A percentile compares a stretch with the other conserved stretches of the same genome.
Conservation (phyloP, 35 echinoderm and acorn worm species). For the Apostichopus californicus region DNA sequence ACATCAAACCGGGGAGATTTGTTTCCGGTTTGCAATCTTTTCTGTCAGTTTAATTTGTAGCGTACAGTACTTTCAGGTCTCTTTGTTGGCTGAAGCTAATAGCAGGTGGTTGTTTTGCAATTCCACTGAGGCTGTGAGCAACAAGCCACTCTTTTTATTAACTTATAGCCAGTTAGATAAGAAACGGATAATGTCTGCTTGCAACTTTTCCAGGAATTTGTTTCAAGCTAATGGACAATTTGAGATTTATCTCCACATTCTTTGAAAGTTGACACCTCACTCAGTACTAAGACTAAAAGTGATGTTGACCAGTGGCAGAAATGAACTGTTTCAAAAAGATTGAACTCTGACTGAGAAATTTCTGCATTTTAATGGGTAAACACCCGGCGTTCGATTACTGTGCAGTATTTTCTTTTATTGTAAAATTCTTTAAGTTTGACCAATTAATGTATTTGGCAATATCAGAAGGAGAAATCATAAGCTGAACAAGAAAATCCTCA, state of each 20-base stretch:
- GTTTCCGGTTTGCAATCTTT: too few relatives aligned
- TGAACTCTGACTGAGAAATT: background rate
- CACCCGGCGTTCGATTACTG: too few relatives aligned
- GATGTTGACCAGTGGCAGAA: background rate
- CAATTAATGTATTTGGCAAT: too few relatives aligned
- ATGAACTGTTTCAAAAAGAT: background rate
- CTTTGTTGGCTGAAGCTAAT: background rate
- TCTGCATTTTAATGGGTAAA: too few relatives aligned
- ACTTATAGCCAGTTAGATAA: background rate
- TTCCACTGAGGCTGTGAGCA: background rate
- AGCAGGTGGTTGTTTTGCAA: background rate
- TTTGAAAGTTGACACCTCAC: background rate
- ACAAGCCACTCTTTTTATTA: background rate
- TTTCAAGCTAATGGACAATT: background rate
- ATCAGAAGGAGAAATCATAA: too few relatives aligned
- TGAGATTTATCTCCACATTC: background rate
- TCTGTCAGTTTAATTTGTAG: too few relatives aligned
- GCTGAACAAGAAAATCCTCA: too few relatives aligned
- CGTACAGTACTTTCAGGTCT: background rate
- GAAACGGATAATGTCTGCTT: background rate
- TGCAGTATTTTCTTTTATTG: too few relatives aligned
- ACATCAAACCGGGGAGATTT: too few relatives aligned
- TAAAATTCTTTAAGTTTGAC: too few relatives aligned
- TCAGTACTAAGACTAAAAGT: background rate
- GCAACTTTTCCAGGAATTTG: background rate